Evolutionary conservation across 23 tunicate species (phyloP), one percentile per base, ranked within the genome.

Genomic region (Styela clava): DNA sequence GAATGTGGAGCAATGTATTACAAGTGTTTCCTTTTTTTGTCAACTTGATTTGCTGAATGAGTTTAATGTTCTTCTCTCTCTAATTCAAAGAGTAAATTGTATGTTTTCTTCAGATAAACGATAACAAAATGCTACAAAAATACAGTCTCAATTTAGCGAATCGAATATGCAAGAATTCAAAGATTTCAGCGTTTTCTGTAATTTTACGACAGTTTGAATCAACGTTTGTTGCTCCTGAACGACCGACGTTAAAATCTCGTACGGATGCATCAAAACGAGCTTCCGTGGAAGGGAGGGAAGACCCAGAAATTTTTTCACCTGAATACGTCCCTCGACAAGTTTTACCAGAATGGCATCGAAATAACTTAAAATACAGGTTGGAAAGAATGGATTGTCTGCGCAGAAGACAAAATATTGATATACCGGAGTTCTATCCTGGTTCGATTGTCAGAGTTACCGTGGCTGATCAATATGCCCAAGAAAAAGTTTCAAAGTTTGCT

Each of bases 381-480:
- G 93, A 93, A 69, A 67, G 98, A 62, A 84, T 93, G 89, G 98
- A 93, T 69, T 93, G 98, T 35, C 29, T 93, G 21, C 80, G 89
- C 1, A 74, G 98, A 19, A 51, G 98, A 31, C 88, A 93, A 35
- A 84, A 52, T 2, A 62, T 85, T 16, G 61, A 93, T 61, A 87
- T 93, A 22, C 98, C 98, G 5, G 98, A 93, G 51, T 93, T 93
- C 64, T 93, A 93, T 67, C 93, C 98, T 7, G 98, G 98, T 2
- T 74, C 85, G 25, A 85, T 93, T 62, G 77, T 93, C 0, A 91
- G 86, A 52, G 93, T 93, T 19, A 93, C 98, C 9, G 56, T 67
- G 34, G 82, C 88, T 27, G 98, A 93, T 80, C 24, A 84, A 25
- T 76, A 67, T 74, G 86, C 90, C 5, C 82, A 87, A 1, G 97